Conservation (phyloP, 2,888 invertebrate genomes). For the Orthonychiurus folsomi region DNA sequence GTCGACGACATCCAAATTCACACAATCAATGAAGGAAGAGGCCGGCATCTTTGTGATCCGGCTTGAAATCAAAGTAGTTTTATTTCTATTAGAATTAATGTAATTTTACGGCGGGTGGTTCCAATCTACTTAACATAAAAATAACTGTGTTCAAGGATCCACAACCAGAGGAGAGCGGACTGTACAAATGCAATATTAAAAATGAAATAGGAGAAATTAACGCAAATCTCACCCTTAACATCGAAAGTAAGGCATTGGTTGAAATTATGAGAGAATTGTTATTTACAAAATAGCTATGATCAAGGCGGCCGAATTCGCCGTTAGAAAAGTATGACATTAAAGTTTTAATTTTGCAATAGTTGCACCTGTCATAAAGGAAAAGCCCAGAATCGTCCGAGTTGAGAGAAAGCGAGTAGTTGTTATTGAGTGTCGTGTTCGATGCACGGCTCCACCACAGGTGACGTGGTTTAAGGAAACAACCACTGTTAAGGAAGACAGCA, state of each 20-base stretch:
- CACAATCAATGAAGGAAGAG: conserved; percentile 56
- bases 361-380: conserved; percentile 87
- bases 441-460: conserved; percentile 84
- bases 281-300: too few species aligned
- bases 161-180: conserved; percentile 87
- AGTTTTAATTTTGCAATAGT: too few species aligned
- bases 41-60: conserved; percentile 77
- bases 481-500: conserved; percentile 65
- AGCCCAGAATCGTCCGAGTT: conserved; percentile 81
- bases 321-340: too few species aligned
- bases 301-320: too few species aligned
- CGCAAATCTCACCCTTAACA: conserved; percentile 92
- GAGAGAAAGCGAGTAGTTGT: conserved; percentile 85
- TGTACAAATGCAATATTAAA: conserved; percentile 96
- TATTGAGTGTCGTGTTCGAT: conserved; percentile 86
- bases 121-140: neutral
- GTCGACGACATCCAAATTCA: conserved; percentile 70
- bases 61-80: conserved; percentile 60
- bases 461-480: conserved; percentile 85
- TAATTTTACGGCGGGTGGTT: neutral
- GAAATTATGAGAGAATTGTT: neutral
- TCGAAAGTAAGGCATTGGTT: conserved; percentile 79
- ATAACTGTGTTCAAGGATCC: conserved; percentile 59
- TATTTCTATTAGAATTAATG: neutral
- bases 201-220: conserved; percentile 93